Percentiles rank a stretch among this genome's conserved stretches.
Evolutionary conservation across 2,797 vertebrate genomes (phyloP).

Genomic region (Rhynchotus rufescens): DNA sequence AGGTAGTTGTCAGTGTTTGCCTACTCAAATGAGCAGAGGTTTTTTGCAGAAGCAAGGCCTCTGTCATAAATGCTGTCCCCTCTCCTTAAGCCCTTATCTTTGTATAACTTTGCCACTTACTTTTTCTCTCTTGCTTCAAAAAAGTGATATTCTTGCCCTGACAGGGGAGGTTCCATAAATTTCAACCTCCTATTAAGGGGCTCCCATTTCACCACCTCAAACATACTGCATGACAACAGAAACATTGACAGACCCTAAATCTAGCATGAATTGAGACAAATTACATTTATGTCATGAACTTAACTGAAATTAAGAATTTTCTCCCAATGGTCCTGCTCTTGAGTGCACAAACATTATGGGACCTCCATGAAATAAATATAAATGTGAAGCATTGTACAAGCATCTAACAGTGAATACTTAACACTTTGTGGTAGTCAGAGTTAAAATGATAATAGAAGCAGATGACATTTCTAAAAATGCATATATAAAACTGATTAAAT

Average conservation of each 20-base stretch:
- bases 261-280: conserved; percentile 20
- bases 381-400: conserved; percentile 65
- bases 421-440: conserved; percentile 64
- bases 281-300: not conserved
- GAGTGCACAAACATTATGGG: conserved; percentile 68
- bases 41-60: not conserved
- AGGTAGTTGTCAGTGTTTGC: not conserved
- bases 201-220: not conserved
- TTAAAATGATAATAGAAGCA: conserved; percentile 74
- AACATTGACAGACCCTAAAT: not conserved
- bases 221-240: not conserved
- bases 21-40: not conserved
- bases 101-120: not conserved
- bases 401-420: conserved; percentile 68
- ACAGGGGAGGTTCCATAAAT: not conserved
- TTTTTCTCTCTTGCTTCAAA: not conserved
- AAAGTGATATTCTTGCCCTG: not conserved
- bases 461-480: conserved; percentile 72
- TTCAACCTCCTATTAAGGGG: not conserved
- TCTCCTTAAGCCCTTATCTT: not conserved
- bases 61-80: not conserved
- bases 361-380: conserved; percentile 72
- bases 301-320: not conserved
- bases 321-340: not conserved
- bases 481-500: conserved; percentile 72